phyloP scores from a whole-genome alignment of 2,888 invertebrate genomes.

The Hetaerina titia region DNA sequence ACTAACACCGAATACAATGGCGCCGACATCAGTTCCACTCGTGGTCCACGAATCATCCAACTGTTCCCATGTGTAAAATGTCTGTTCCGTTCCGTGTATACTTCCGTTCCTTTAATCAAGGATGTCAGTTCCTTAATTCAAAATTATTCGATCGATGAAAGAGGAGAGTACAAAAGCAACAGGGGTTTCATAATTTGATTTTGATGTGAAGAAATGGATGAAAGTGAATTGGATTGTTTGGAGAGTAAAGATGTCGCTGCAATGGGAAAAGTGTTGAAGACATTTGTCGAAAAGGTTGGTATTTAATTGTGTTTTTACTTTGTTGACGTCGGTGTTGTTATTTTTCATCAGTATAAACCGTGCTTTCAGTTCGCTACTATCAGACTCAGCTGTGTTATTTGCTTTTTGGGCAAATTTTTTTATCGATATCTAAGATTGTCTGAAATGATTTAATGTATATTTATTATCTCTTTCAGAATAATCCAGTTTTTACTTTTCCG shows the following conservation, averaged over 20 bases:
- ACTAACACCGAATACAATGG: slow-evolving; percentile 28
- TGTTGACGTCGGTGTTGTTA: slow-evolving; percentile 48
- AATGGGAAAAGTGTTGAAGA: slow-evolving; percentile 72
- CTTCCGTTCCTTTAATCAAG: slow-evolving; percentile 13
- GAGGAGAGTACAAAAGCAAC: slow-evolving; percentile 54
- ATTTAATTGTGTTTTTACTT: slow-evolving; percentile 59
- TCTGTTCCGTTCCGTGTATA: neutral
- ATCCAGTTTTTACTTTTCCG: slow-evolving; percentile 82
- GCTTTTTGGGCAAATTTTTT: neutral
- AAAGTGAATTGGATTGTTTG: slow-evolving; percentile 68
- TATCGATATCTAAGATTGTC: neutral
- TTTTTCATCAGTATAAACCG: neutral
- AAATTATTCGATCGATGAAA: slow-evolving; percentile 51
- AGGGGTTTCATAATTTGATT: slow-evolving; percentile 63
- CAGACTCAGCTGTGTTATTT: neutral
- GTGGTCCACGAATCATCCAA: neutral
- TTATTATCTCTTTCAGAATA: slow-evolving; percentile 77
- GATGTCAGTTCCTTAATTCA: slow-evolving; percentile 8
- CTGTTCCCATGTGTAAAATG: neutral
- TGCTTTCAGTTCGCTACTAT: neutral
- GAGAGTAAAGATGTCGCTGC: slow-evolving; percentile 72
- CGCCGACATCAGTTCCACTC: neutral
- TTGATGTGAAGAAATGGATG: slow-evolving; percentile 68
- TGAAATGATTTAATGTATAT: neutral
- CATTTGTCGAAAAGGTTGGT: slow-evolving; percentile 78